A percentile compares a stretch with the other conserved stretches of the same genome.
Evolutionary conservation across 2,113 vertebrate genomes (phyloP).

Genomic region (Neodontobutis hainanensis): DNA sequence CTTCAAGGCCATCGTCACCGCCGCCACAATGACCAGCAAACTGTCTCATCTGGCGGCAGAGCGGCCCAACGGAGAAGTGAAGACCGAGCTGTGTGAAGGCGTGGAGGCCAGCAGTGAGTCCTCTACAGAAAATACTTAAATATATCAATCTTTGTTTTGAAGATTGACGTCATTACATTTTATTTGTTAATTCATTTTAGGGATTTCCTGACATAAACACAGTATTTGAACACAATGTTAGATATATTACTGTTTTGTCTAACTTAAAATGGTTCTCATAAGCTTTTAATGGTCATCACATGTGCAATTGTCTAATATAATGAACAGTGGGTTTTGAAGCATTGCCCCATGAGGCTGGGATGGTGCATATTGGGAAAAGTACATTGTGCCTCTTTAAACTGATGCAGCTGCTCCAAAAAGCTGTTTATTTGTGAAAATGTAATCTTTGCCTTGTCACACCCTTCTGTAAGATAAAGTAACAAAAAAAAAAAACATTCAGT

Average conservation of each 20-base stretch:
- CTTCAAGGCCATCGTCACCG: slow-evolving; percentile 98
- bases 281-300: too few relatives aligned
- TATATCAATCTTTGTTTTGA: too few relatives aligned
- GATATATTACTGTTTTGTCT: too few relatives aligned
- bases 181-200: too few relatives aligned
- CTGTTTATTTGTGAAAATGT: background rate
- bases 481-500: slow-evolving; percentile 15
- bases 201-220: too few relatives aligned
- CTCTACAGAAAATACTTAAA: background rate
- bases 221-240: too few relatives aligned
- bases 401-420: background rate
- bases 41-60: slow-evolving; percentile 92
- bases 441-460: background rate
- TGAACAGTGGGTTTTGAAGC: background rate
- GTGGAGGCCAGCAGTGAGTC: slow-evolving; percentile 92
- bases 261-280: too few relatives aligned
- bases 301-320: background rate
- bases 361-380: background rate
- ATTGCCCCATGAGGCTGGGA: background rate
- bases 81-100: slow-evolving; percentile 95
- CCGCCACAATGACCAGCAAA: slow-evolving; percentile 95
- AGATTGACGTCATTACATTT: too few relatives aligned
- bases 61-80: slow-evolving; percentile 94
- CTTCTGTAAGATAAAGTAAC: background rate
- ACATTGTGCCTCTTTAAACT: background rate